Conservation (phyloP, 2,797 vertebrate genomes). For the Esox lucius region DNA sequence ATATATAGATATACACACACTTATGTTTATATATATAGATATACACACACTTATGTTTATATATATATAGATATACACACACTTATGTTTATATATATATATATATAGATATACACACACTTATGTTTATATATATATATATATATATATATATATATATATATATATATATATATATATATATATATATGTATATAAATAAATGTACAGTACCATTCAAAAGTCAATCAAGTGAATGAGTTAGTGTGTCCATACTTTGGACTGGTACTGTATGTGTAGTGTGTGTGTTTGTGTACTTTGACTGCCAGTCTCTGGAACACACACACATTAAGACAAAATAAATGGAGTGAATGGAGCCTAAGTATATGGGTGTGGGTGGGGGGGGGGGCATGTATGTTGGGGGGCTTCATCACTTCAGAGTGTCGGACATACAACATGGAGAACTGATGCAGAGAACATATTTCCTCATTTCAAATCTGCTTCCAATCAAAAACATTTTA, state of each 20-base stretch:
- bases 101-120: constrained; percentile 1
- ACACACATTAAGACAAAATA: constrained; percentile 29
- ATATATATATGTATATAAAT: constrained; percentile 32
- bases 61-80: constrained; percentile 9
- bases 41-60: too few relatives aligned
- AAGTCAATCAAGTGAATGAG: background rate
- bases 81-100: constrained; percentile 34
- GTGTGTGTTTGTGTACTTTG: background rate
- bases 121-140: background rate
- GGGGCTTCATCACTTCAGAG: background rate
- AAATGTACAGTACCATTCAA: constrained; percentile 3
- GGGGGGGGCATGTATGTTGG: background rate
- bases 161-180: constrained; percentile 26
- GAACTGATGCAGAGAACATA: constrained; percentile 16
- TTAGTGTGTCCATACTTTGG: too few relatives aligned
- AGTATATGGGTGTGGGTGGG: constrained; percentile 4
- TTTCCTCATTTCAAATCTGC: constrained; percentile 21
- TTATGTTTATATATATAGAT: constrained; percentile 30
- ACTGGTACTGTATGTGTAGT: background rate
- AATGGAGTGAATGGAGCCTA: constrained; percentile 27
- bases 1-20: too few relatives aligned
- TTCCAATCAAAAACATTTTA: constrained; percentile 22
- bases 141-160: constrained; percentile 29
- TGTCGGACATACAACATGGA: constrained; percentile 14
- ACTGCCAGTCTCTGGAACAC: constrained; percentile 29